These are phyloP conservation scores for Stomatorhinus ivindoensis DNA, from an alignment of 2,113 vertebrate genomes.

Conservation along the genomic window DNA sequence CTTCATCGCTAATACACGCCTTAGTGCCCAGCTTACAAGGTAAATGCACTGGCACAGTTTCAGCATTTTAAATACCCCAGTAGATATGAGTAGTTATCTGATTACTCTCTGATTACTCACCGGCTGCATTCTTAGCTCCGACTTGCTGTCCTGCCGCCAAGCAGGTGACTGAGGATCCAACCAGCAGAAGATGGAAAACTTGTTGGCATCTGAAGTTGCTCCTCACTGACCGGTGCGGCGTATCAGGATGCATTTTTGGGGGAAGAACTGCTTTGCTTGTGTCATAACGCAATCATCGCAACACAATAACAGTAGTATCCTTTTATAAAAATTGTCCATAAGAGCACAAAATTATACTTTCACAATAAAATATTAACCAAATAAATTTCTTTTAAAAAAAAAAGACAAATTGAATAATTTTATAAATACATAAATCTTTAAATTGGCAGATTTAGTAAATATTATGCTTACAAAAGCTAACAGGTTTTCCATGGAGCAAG, in stretches of 20 bases:
- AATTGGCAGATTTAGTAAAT: not conserved
- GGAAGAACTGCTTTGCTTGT: not conserved
- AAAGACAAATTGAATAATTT: not conserved
- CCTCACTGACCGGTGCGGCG: not conserved
- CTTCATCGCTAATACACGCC: not conserved
- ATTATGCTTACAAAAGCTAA: not conserved
- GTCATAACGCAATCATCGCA: not conserved
- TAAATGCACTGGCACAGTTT: not conserved
- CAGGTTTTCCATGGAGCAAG: not conserved
- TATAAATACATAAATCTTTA: not conserved
- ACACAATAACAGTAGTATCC: not conserved
- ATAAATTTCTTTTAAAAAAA: not conserved
- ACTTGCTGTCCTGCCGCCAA: conserved; percentile 63
- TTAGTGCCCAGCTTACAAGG: not conserved
- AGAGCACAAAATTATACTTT: not conserved
- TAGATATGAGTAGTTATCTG: conserved; percentile 61
- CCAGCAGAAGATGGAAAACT: conserved; percentile 62
- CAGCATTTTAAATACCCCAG: conserved; percentile 32
- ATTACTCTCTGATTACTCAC: conserved; percentile 65
- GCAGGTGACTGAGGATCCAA: conserved; percentile 67
- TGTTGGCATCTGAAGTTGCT: conserved; percentile 6
- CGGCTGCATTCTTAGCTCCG: conserved; percentile 65
- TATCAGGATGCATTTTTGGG: not conserved
- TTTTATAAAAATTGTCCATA: not conserved
- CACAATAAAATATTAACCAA: not conserved